Percentiles rank a stretch among this genome's conserved stretches.
phyloP scores from a whole-genome alignment of 2,888 invertebrate species.

The Zygaena filipendulae region DNA sequence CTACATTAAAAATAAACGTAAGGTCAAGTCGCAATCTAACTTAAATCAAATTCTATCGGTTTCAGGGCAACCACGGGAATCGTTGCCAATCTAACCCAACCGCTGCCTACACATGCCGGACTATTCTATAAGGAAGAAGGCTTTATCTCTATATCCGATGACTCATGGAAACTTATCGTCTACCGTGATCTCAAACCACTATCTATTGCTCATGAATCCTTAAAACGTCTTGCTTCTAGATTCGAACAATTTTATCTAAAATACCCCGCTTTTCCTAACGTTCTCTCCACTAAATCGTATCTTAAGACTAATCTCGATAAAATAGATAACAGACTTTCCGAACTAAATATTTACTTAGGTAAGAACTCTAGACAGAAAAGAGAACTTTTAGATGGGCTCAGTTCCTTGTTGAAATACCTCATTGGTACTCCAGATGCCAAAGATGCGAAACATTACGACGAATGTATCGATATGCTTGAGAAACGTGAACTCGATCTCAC shows the following conservation, averaged over 20 bases:
- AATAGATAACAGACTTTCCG: constrained; percentile 15
- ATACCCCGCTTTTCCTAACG: constrained; percentile 10
- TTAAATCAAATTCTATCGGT: too few species aligned
- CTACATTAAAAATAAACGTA: not conserved
- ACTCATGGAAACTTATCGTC: constrained; percentile 19
- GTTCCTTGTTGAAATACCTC: constrained; percentile 21
- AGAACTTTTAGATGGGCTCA: constrained; percentile 21
- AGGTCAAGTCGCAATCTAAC: too few species aligned
- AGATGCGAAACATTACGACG: constrained; percentile 20
- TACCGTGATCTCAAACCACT: constrained; percentile 17
- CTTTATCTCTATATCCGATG: constrained; percentile 11
- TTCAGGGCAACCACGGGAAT: constrained; percentile 12
- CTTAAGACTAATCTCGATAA: constrained; percentile 16
- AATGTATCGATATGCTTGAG: constrained; percentile 22
- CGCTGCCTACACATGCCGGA: constrained; percentile 15
- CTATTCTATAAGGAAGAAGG: constrained; percentile 16
- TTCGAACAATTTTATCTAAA: constrained; percentile 12
- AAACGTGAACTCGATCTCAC: constrained; percentile 18
- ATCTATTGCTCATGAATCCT: constrained; percentile 17
- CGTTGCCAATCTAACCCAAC: constrained; percentile 7
- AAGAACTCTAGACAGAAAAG: constrained; percentile 18
- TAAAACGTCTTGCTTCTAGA: constrained; percentile 12
- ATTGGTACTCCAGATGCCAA: constrained; percentile 23
- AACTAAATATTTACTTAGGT: constrained; percentile 16
- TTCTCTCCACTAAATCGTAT: constrained; percentile 14